Percentiles rank a stretch among this genome's conserved stretches.
Conservation (phyloP, 2,888 invertebrate species). For the Fabriciana adippe region DNA sequence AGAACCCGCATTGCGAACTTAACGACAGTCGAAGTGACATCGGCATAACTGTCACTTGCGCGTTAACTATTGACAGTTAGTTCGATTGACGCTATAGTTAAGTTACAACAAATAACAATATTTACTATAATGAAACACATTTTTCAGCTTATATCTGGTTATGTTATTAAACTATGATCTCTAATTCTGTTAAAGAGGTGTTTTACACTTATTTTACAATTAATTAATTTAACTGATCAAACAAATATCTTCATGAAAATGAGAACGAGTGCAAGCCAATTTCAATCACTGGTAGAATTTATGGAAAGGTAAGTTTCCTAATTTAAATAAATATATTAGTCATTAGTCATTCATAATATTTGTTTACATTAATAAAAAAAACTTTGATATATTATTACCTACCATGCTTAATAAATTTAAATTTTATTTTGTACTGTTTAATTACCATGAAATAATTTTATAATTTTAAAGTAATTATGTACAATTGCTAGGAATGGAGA, state of each 20-base stretch:
- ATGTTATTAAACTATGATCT: background rate
- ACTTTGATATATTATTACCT: too few species aligned
- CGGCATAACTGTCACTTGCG: slow-evolving; percentile 17
- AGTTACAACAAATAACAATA: background rate
- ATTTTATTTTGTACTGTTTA: too few species aligned
- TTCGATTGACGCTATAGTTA: slow-evolving; percentile 18
- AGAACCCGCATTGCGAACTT: slow-evolving; percentile 4
- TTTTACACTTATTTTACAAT: background rate
- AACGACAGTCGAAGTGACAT: slow-evolving; percentile 23
- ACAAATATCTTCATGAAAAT: slow-evolving; percentile 8
- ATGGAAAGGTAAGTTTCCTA: slow-evolving; percentile 20
- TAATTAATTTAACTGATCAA: background rate
- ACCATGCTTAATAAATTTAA: too few species aligned
- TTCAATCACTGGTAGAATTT: slow-evolving; percentile 17
- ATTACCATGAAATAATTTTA: too few species aligned
- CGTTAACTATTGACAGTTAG: slow-evolving; percentile 12
- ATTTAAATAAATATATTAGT: slow-evolving; percentile 3
- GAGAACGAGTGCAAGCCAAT: slow-evolving; percentile 24
- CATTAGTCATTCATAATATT: too few species aligned
- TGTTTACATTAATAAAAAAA: background rate
- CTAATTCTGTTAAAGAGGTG: background rate
- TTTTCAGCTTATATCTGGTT: background rate
- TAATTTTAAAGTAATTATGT: background rate
- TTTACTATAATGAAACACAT: background rate
- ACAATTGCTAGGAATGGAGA: slow-evolving; percentile 24